Evolutionary conservation across 1,140 invertebrate species (phyloP), one percentile per base, ranked within the genome.

Genomic region (Alviniconcha marisindica): DNA sequence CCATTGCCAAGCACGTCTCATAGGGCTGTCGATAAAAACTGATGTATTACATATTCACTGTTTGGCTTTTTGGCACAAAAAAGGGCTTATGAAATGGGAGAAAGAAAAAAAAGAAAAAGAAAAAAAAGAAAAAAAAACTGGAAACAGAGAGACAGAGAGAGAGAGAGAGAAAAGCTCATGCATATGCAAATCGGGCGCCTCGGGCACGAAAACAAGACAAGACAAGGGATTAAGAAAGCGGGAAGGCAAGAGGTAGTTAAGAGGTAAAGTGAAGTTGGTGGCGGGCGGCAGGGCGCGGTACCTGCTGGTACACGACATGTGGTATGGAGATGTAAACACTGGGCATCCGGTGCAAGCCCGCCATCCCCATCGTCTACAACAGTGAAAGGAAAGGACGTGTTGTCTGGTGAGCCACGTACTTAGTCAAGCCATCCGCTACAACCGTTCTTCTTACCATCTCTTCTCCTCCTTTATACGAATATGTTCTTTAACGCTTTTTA

Each of bases 301-400:
- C 92, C 92, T 93, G 92, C 74, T 90, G 86, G 87, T 91, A 93
- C 80, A 91, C 88, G 78, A 89, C 88, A 80, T 90, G 89, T 78
- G 91, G 89, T 69, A 90, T 90, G 85, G 92, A 92, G 86, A 92
- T 92, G 90, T 91, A 92, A 77, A 91, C 90, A 81, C 90, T 89
- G 63, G 87, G 86, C 51, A 84, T 86, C 77, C 85, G 83, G 74
- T 89, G 84, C 77, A 92, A 87, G 74, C 91, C 91, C 42, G 88
- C 89, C 80, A 90, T 89, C 66, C 90, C 90, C 88, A 92, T 89
- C 81, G 81, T 89, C 90, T 92, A 91, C 77, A 90, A 91, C 81
- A 88, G 84, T 85, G 89, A 91, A 88, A 88, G 85, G 86, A 89
- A 91, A 88, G 76, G 86, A 87, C 85, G 69, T n/a, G 54, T 60